Evolutionary conservation across 2,113 vertebrate genomes (phyloP).

Genomic region (Bucco capensis): DNA sequence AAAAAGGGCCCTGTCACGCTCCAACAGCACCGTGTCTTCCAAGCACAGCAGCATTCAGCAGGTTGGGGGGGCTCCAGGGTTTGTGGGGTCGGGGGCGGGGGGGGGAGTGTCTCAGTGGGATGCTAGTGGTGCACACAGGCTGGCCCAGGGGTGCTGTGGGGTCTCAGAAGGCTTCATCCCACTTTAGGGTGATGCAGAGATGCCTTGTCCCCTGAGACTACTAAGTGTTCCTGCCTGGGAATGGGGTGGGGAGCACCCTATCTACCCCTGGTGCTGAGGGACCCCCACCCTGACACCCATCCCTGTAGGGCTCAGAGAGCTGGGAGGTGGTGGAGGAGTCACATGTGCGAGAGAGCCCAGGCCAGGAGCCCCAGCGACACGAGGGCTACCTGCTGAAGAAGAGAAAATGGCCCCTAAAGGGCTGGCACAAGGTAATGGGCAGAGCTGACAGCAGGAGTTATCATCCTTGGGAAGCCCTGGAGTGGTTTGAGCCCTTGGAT

Average conservation of each 20-base stretch:
- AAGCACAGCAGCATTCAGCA: slow-evolving; percentile 73
- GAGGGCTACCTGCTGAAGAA: slow-evolving; percentile 93
- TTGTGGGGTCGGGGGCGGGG: too few species aligned
- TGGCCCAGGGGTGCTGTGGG: background rate
- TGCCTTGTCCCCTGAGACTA: background rate
- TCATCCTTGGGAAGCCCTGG: background rate
- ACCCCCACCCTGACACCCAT: background rate
- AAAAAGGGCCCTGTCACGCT: slow-evolving; percentile 74
- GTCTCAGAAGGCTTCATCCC: background rate
- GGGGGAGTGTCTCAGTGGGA: background rate
- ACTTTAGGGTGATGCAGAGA: background rate
- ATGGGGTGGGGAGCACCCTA: too few species aligned
- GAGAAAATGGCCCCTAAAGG: slow-evolving; percentile 93
- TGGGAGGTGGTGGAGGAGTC: slow-evolving; percentile 90
- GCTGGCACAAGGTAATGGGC: slow-evolving; percentile 89
- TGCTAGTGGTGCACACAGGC: too few species aligned
- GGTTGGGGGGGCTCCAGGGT: slow-evolving; percentile 25
- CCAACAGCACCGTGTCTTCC: slow-evolving; percentile 82
- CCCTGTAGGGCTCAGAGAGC: slow-evolving; percentile 75
- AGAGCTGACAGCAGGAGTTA: fast-evolving
- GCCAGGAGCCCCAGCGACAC: slow-evolving; percentile 74
- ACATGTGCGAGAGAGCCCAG: slow-evolving; percentile 8
- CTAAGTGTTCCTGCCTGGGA: too few species aligned
- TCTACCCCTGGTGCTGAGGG: background rate
- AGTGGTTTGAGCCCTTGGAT: fast-evolving